A percentile compares a stretch with the other conserved stretches of the same genome.
Evolutionary conservation across 2,113 vertebrate genomes (phyloP).

Genomic region (Brachypodius melanocephalos): DNA sequence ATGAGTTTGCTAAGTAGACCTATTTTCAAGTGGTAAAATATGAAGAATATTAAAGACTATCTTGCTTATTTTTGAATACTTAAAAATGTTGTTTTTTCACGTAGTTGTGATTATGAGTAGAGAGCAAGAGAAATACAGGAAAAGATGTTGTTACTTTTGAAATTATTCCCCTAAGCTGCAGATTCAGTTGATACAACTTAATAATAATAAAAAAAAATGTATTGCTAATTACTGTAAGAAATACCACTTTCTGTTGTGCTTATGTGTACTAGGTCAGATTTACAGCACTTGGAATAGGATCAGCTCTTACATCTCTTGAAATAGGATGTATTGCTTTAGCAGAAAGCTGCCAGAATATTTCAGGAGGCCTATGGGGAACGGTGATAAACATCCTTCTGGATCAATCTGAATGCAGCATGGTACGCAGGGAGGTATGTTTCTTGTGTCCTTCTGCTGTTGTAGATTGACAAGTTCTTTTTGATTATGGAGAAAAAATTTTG

Average conservation of each 20-base stretch:
- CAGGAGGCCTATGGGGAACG: constrained; percentile 94
- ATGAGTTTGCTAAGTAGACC: neutral
- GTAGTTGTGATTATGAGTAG: neutral
- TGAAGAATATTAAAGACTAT: neutral
- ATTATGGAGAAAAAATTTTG: neutral
- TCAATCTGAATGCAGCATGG: constrained; percentile 91
- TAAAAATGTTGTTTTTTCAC: neutral
- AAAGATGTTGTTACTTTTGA: neutral
- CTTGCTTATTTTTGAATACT: neutral
- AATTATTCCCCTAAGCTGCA: neutral
- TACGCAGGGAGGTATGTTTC: constrained; percentile 88
- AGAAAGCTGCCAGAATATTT: constrained; percentile 94
- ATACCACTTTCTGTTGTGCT: neutral
- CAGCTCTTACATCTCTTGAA: constrained; percentile 86
- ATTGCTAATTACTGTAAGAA: neutral
- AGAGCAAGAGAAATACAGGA: neutral
- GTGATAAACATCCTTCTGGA: constrained; percentile 93
- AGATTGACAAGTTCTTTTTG: neutral
- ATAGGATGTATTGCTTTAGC: constrained; percentile 85
- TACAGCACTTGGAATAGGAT: constrained; percentile 88
- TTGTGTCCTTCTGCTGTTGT: neutral
- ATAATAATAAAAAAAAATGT: neutral
- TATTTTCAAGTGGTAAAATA: neutral
- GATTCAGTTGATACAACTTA: neutral
- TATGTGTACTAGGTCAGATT: constrained; percentile 83